Conservation (phyloP, 2,888 invertebrate genomes). For the Pemphredon lugubris region DNA sequence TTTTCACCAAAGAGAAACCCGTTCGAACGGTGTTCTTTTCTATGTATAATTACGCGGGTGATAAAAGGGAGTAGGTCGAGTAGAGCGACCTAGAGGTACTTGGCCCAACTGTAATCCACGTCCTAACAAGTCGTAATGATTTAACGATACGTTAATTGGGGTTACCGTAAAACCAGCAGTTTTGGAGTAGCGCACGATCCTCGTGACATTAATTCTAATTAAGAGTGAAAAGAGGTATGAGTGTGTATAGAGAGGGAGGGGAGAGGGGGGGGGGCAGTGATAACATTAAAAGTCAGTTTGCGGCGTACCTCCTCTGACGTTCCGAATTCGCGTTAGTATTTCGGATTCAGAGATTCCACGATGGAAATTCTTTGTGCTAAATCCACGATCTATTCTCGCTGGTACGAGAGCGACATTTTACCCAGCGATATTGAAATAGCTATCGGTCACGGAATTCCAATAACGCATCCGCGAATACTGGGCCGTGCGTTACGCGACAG, state of each 20-base stretch:
- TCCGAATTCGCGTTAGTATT: no score
- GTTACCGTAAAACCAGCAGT: neutral
- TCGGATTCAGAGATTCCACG: no score
- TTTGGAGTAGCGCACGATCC: neutral
- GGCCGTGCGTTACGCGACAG: conserved; percentile 6
- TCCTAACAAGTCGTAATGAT: conserved; percentile 56
- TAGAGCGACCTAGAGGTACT: no score
- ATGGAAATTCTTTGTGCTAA: no score
- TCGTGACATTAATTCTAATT: neutral
- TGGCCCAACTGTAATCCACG: conserved; percentile 32
- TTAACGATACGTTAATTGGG: conserved; percentile 35
- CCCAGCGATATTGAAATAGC: no score
- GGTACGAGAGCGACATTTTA: no score
- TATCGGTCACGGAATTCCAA: conserved; percentile 30
- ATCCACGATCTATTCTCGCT: no score
- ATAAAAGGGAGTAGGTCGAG: conserved; percentile 53
- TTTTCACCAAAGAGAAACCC: no score
- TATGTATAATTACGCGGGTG: conserved; percentile 28
- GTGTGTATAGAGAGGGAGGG: no score
- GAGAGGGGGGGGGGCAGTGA: no score
- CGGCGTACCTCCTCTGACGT: no score
- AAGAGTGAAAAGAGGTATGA: neutral
- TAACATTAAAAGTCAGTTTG: neutral
- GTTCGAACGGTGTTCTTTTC: conserved; percentile 37
- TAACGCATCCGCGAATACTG: conserved; percentile 31